These are phyloP conservation scores for Melanostoma mellinum DNA, from an alignment of 2,888 invertebrate genomes.

Conservation along the genomic window DNA sequence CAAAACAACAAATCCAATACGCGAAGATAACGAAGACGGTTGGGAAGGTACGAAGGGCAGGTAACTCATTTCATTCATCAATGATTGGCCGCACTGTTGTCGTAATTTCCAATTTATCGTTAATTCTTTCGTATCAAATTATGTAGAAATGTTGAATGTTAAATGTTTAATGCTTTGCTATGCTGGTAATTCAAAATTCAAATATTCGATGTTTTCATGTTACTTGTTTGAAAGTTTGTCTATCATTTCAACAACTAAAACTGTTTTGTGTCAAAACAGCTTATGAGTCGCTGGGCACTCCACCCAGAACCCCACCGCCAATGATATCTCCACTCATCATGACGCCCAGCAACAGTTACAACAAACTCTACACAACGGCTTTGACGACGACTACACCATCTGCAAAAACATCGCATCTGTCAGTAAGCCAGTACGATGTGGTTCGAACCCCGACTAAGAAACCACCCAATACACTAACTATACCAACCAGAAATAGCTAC, in stretches of 20 bases:
- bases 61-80: conserved; percentile 74
- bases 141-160: not conserved
- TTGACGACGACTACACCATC: conserved; percentile 25
- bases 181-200: conserved; percentile 40
- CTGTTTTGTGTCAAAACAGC: conserved; percentile 41
- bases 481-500: conserved; percentile 46
- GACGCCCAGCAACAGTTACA: conserved; percentile 60
- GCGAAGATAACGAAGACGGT: conserved; percentile 80
- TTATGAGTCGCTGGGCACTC: conserved; percentile 74
- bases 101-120: not conserved
- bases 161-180: conserved; percentile 29
- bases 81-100: conserved; percentile 51
- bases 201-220: conserved; percentile 62
- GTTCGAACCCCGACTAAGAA: conserved; percentile 72
- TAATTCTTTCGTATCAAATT: not conserved
- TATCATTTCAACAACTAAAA: not conserved
- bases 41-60: conserved; percentile 82
- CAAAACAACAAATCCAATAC: conserved; percentile 75
- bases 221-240: not conserved
- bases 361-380: conserved; percentile 27
- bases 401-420: conserved; percentile 35
- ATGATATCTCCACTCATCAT: conserved; percentile 71
- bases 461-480: conserved; percentile 71
- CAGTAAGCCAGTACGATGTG: conserved; percentile 55
- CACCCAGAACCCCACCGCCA: conserved; percentile 73